Evolutionary conservation across 2,888 invertebrate species (phyloP).

Genomic region (Aproaerema taeniolella): DNA sequence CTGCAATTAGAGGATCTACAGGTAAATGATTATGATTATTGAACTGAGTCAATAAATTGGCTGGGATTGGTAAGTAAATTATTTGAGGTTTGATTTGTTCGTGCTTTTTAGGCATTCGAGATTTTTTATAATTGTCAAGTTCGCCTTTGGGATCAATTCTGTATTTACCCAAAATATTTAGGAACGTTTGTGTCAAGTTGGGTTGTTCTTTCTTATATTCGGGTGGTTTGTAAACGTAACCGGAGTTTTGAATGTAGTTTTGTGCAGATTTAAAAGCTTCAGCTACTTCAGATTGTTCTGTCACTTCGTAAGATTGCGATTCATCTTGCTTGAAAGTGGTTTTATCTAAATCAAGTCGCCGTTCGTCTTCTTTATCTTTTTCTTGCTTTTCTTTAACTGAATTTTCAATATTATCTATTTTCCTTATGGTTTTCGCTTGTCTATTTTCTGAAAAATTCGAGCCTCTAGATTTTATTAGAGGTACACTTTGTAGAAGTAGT

Average conservation of each 20-base stretch:
- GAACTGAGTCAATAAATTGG: slow-evolving; percentile 40
- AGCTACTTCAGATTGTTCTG: slow-evolving; percentile 26
- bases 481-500: background rate
- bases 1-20: slow-evolving; percentile 77
- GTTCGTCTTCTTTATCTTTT: background rate
- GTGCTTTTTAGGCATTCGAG: slow-evolving; percentile 29
- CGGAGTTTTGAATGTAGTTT: slow-evolving; percentile 1
- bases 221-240: slow-evolving; percentile 17
- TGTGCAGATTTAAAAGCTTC: slow-evolving; percentile 16
- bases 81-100: slow-evolving; percentile 19
- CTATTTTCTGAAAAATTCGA: too few species aligned
- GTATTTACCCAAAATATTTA: slow-evolving; percentile 46
- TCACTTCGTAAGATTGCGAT: slow-evolving; percentile 33
- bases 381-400: background rate
- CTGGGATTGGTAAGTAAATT: slow-evolving; percentile 24
- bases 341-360: background rate
- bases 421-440: slow-evolving; percentile 2
- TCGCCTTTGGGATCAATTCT: slow-evolving; percentile 45
- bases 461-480: background rate
- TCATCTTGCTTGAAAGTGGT: background rate
- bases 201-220: slow-evolving; percentile 2
- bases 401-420: background rate
- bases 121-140: slow-evolving; percentile 48
- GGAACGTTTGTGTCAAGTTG: slow-evolving; percentile 30
- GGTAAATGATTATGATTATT: slow-evolving; percentile 77